phyloP scores from a whole-genome alignment of 2,888 invertebrate species.

The Trimorus sp. region DNA sequence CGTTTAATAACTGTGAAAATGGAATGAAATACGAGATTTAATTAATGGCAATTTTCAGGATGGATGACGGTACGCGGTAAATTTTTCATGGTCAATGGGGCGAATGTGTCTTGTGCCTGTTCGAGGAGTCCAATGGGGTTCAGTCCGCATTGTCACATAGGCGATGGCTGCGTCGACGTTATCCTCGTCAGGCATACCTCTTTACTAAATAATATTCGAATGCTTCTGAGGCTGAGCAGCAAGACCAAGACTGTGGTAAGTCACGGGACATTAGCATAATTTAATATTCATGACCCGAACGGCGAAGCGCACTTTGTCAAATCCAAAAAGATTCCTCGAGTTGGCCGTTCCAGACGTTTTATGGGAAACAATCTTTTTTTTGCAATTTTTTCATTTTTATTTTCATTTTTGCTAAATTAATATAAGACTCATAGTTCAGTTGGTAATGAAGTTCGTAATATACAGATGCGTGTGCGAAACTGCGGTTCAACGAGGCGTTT shows the following conservation, averaged over 20 bases:
- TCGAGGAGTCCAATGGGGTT: constrained; percentile 89
- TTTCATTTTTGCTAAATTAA: too few relatives aligned
- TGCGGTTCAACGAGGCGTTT: too few relatives aligned
- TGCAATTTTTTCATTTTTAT: too few relatives aligned
- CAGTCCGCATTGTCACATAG: constrained; percentile 89
- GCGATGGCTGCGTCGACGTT: constrained; percentile 90
- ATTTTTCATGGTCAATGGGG: constrained; percentile 90
- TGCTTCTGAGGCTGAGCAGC: constrained; percentile 86
- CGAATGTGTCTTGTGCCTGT: constrained; percentile 90
- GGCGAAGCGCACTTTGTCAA: background rate
- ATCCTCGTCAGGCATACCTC: constrained; percentile 89
- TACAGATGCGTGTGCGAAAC: too few relatives aligned
- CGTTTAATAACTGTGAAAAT: too few relatives aligned
- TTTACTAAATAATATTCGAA: constrained; percentile 86
- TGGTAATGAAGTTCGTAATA: too few relatives aligned
- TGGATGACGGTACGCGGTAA: constrained; percentile 87
- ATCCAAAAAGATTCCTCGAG: background rate
- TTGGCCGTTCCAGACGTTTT: too few relatives aligned
- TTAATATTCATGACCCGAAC: background rate
- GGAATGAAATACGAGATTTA: background rate
- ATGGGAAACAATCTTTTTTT: too few relatives aligned
- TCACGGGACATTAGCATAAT: constrained; percentile 12
- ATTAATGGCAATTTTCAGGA: constrained; percentile 69
- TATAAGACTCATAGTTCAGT: too few relatives aligned
- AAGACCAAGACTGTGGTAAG: constrained; percentile 85